Conservation (phyloP, 1,140 invertebrate species). For the Sycophila sp. region DNA sequence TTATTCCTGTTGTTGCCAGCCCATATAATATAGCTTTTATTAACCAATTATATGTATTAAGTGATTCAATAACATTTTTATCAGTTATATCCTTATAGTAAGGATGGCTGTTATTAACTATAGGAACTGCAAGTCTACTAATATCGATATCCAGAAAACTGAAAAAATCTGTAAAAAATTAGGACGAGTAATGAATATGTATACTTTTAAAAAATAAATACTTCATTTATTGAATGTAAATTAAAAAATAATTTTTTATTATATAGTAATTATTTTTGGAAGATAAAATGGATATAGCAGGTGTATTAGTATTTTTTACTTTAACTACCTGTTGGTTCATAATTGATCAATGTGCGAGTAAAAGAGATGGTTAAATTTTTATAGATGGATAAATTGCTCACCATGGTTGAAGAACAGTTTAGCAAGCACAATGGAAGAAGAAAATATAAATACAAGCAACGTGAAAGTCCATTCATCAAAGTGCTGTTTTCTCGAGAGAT, state of each 20-base stretch:
- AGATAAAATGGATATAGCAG: no score
- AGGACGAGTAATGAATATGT: no score
- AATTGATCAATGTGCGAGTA: no score
- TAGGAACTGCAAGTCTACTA: conserved; percentile 35
- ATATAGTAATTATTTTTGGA: no score
- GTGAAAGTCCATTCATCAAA: conserved; percentile 52
- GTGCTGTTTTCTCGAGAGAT: conserved; percentile 39
- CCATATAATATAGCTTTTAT: conserved; percentile 53
- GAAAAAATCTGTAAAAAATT: conserved; percentile 31
- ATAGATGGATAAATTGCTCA: conserved; percentile 39
- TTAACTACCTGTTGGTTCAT: no score
- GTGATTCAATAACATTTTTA: conserved; percentile 33
- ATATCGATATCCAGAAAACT: conserved; percentile 39
- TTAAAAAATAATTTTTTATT: no score
- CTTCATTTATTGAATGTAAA: no score
- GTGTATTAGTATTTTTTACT: no score
- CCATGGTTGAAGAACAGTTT: conserved; percentile 52
- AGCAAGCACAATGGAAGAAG: conserved; percentile 46
- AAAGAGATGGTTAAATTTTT: no score
- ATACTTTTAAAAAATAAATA: no score
- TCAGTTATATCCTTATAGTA: conserved; percentile 44
- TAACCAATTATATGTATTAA: conserved; percentile 49
- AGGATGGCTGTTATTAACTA: conserved; percentile 41
- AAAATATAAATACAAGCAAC: conserved; percentile 45
- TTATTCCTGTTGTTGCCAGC: conserved; percentile 47